Evolutionary conservation across 2,888 invertebrate genomes (phyloP).

Genomic region (Taphrorychus bicolor): DNA sequence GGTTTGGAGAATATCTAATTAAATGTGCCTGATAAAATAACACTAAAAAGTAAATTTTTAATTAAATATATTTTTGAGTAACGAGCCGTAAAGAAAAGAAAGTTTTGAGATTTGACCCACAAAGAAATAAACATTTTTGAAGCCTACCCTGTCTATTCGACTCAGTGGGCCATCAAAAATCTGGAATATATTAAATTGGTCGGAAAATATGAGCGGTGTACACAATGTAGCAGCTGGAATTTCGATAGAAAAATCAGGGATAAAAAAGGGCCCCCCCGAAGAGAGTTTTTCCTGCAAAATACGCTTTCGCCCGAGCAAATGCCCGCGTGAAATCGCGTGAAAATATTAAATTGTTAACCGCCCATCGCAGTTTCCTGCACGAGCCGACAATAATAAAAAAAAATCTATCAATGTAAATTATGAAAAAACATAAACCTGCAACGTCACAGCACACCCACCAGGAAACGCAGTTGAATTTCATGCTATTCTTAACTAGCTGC

Average conservation of each 20-base stretch:
- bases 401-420: not conserved
- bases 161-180: not conserved
- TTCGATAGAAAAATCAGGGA: not conserved
- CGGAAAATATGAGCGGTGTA: conserved; percentile 30
- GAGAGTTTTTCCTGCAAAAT: not conserved
- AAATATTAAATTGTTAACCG: conserved; percentile 2
- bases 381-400: not conserved
- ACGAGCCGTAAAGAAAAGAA: no score
- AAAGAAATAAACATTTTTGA: no score
- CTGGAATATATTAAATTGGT: conserved; percentile 30
- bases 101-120: no score
- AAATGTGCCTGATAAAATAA: no score
- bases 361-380: not conserved
- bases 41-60: no score
- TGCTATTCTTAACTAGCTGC: not conserved
- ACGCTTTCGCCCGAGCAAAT: not conserved
- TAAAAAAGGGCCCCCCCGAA: not conserved
- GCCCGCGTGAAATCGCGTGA: not conserved
- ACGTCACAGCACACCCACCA: not conserved
- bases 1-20: not conserved
- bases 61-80: no score
- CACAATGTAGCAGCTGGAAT: conserved; percentile 14
- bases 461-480: not conserved
- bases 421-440: not conserved
- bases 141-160: not conserved